A percentile compares a stretch with the other conserved stretches of the same genome.
Evolutionary conservation across 2,113 vertebrate species (phyloP).

Genomic region (Cyphomyrus discorhynchus): DNA sequence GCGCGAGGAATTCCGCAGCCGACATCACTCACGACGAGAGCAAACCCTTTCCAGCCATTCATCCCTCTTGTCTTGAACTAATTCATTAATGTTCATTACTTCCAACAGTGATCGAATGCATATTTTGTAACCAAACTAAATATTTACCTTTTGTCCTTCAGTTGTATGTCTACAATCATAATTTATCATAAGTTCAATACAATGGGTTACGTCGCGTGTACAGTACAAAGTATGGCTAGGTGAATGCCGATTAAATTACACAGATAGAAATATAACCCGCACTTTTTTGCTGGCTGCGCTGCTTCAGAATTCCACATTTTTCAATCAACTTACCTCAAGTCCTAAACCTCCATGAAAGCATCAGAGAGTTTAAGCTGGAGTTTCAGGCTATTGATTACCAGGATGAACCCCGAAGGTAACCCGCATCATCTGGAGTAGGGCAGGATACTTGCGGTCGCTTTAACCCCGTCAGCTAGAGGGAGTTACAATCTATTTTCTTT

Average conservation of each 20-base stretch:
- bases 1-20: neutral
- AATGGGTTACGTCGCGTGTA: neutral
- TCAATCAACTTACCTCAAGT: too few species aligned
- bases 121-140: neutral
- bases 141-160: neutral
- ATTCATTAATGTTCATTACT: neutral
- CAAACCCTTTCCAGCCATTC: neutral
- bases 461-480: neutral
- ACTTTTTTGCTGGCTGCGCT: too few species aligned
- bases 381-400: neutral
- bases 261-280: too few species aligned
- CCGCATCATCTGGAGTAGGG: too few species aligned
- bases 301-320: too few species aligned
- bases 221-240: neutral
- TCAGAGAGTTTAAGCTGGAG: neutral
- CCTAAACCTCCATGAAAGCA: too few species aligned
- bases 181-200: neutral
- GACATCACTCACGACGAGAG: neutral
- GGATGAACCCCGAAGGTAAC: too few species aligned
- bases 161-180: neutral
- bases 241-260: neutral
- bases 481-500: neutral
- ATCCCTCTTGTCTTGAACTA: neutral
- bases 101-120: neutral
- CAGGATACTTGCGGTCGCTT: neutral